A percentile compares a stretch with the other conserved stretches of the same genome.
These are phyloP conservation scores for Agrotis ipsilon DNA, from an alignment of 2,888 invertebrate genomes.

Conservation along the genomic window DNA sequence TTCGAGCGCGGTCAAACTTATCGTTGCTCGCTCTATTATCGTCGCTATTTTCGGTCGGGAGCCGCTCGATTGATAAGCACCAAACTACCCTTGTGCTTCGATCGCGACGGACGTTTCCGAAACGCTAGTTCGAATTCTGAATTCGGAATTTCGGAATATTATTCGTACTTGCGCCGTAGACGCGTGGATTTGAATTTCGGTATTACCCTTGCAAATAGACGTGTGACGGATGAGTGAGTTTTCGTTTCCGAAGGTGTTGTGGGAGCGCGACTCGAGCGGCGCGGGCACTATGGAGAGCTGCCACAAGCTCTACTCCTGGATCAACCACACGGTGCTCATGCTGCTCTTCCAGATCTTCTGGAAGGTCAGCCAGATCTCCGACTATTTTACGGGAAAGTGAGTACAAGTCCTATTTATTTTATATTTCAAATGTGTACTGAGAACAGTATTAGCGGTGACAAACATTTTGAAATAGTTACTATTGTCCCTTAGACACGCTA, in stretches of 20 bases:
- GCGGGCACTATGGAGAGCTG: conserved; percentile 87
- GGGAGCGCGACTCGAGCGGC: conserved; percentile 79
- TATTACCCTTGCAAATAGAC: conserved; percentile 75
- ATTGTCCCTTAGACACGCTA: not conserved
- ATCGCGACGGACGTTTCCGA: conserved; percentile 69
- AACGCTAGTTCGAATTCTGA: conserved; percentile 34
- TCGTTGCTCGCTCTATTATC: conserved; percentile 69
- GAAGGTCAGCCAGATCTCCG: conserved; percentile 89
- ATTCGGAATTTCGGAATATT: conserved; percentile 46
- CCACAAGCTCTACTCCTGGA: conserved; percentile 87
- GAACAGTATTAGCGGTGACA: conserved; percentile 21
- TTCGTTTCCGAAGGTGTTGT: conserved; percentile 82
- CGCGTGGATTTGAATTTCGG: conserved; percentile 53
- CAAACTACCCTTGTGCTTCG: conserved; percentile 75
- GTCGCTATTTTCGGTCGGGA: conserved; percentile 79
- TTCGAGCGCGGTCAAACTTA: conserved; percentile 80
- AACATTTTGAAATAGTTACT: conserved; percentile 18
- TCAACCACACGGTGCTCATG: conserved; percentile 87
- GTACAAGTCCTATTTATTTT: conserved; percentile 64
- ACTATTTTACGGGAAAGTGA: conserved; percentile 87
- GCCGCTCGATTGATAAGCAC: conserved; percentile 74
- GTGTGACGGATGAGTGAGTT: conserved; percentile 88
- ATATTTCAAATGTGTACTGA: conserved; percentile 4
- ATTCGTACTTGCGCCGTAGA: conserved; percentile 35
- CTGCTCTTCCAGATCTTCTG: conserved; percentile 88